Conservation (phyloP, 1,140 invertebrate species). For the Rhagoletis zephyria region DNA sequence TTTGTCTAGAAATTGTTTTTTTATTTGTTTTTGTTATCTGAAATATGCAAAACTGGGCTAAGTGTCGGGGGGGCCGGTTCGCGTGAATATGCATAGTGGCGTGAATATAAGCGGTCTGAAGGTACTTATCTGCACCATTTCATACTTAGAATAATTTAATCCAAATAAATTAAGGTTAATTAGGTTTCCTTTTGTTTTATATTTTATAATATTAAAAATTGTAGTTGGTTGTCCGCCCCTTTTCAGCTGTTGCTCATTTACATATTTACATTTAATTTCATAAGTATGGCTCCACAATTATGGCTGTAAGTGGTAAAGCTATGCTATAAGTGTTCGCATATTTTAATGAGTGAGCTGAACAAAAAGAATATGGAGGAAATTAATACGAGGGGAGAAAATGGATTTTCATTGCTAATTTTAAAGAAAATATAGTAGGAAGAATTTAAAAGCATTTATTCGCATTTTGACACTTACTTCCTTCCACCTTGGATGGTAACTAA, state of each 20-base stretch:
- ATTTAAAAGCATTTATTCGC: no score
- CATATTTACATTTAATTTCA: not conserved
- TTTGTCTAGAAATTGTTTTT: not conserved
- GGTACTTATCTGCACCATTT: conserved; percentile 1
- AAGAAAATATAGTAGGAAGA: no score
- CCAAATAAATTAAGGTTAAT: conserved; percentile 45
- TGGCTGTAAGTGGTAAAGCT: no score
- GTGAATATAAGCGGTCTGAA: not conserved
- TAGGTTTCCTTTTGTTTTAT: conserved; percentile 4
- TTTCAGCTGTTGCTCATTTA: not conserved
- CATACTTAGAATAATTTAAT: conserved; percentile 3
- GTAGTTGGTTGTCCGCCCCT: not conserved
- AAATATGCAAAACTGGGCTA: not conserved
- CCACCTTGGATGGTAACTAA: no score
- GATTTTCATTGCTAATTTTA: no score
- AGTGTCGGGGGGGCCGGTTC: not conserved
- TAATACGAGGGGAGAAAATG: no score
- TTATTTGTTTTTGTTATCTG: not conserved
- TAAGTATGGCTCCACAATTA: no score
- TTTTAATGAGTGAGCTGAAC: no score
- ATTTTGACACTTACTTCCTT: no score
- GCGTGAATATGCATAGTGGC: not conserved
- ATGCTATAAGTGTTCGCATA: no score
- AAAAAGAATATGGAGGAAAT: no score
- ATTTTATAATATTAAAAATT: not conserved